Conservation (phyloP, 2,113 vertebrate genomes). For the Paradisaea rubra region DNA sequence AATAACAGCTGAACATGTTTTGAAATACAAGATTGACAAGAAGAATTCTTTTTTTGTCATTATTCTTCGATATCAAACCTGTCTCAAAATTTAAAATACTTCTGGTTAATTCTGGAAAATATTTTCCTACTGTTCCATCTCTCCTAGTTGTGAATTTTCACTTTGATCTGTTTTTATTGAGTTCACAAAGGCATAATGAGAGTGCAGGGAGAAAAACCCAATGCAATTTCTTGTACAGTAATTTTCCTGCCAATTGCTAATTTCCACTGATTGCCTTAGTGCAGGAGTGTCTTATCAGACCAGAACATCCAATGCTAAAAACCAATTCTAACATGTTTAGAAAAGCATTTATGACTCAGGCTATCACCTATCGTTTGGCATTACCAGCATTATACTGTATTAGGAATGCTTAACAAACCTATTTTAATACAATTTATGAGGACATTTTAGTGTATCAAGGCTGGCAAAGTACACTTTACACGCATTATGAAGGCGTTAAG, state of each 20-base stretch:
- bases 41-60: background rate
- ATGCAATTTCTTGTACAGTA: background rate
- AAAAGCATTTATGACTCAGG: background rate
- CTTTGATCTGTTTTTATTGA: background rate
- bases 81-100: background rate
- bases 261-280: background rate
- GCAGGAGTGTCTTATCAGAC: background rate
- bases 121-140: background rate
- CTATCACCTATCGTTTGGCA: background rate
- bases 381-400: background rate
- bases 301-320: background rate
- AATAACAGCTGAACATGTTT: background rate
- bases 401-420: background rate
- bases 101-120: background rate
- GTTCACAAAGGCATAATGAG: background rate
- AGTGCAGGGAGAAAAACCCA: background rate
- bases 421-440: background rate
- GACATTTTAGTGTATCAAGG: background rate
- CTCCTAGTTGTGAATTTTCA: background rate
- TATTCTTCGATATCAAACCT: background rate
- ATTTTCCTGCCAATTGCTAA: constrained; percentile 4
- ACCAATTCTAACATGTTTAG: background rate
- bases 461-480: background rate
- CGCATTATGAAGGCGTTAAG: background rate
- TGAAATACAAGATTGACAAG: background rate